Evolutionary conservation across 2,888 invertebrate genomes (phyloP).

Genomic region (Morinoia aosen): DNA sequence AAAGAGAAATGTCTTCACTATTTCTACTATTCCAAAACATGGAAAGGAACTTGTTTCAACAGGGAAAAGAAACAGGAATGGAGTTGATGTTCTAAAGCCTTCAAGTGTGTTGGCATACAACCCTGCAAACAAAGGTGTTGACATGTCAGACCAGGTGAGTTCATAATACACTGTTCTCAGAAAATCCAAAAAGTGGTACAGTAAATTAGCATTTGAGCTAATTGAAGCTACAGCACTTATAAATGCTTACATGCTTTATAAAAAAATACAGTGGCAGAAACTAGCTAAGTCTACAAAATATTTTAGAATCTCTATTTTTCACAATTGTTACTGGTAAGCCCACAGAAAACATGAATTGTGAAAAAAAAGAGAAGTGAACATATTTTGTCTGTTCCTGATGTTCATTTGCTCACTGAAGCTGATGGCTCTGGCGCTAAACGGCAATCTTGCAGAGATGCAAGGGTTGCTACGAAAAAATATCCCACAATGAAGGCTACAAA

Average conservation of each 20-base stretch:
- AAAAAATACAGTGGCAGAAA: conserved; percentile 31
- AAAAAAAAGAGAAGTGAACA: not conserved
- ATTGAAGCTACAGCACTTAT: conserved; percentile 48
- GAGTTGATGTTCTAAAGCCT: conserved; percentile 47
- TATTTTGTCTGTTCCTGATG: not conserved
- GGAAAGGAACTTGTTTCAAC: conserved; percentile 5
- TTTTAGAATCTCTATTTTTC: conserved; percentile 43
- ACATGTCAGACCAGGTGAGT: conserved; percentile 54
- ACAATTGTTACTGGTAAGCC: not conserved
- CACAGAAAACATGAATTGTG: not conserved
- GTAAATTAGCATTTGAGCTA: conserved; percentile 50
- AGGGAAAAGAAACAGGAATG: not conserved
- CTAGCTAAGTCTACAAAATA: conserved; percentile 38
- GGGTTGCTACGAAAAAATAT: no score
- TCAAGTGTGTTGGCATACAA: conserved; percentile 53
- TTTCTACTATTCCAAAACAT: conserved; percentile 56
- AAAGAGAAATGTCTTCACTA: conserved; percentile 56
- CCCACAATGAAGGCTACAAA: no score
- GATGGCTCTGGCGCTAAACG: not conserved
- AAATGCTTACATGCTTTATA: conserved; percentile 54
- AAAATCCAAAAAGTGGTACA: conserved; percentile 54
- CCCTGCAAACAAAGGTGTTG: conserved; percentile 55
- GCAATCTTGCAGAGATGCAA: no score
- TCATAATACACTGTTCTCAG: conserved; percentile 52
- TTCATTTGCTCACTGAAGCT: conserved; percentile 12